A percentile compares a stretch with the other conserved stretches of the same genome.
Evolutionary conservation across 2,888 invertebrate species (phyloP).

Genomic region (Meandrusa payeni): DNA sequence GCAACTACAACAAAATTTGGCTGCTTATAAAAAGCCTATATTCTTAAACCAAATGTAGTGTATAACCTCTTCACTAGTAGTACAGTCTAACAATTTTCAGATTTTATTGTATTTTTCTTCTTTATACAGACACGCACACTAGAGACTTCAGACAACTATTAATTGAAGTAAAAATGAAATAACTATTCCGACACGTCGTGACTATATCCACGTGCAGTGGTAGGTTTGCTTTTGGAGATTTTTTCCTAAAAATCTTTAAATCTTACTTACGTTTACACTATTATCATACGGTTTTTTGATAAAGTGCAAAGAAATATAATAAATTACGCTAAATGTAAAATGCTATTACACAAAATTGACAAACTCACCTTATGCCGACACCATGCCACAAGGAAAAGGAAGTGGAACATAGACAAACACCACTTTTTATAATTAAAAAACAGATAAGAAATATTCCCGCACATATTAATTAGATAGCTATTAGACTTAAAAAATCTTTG

Average conservation of each 20-base stretch:
- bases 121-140: too few species aligned
- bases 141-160: too few species aligned
- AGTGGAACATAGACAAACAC: constrained; percentile 28
- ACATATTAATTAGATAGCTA: too few species aligned
- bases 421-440: constrained; percentile 1
- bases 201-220: constrained; percentile 26
- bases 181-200: constrained; percentile 20
- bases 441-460: constrained; percentile 8
- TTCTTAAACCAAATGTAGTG: constrained; percentile 25
- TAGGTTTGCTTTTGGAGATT: background rate
- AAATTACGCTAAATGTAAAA: constrained; percentile 36
- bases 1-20: constrained; percentile 77
- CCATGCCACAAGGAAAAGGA: constrained; percentile 78
- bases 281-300: constrained; percentile 1
- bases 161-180: too few species aligned
- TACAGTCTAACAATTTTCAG: constrained; percentile 25
- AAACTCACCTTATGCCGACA: constrained; percentile 76
- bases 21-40: constrained; percentile 44
- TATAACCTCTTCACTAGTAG: constrained; percentile 44
- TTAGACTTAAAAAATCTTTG: too few species aligned
- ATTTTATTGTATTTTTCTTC: too few species aligned
- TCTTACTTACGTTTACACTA: constrained; percentile 14
- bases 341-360: constrained; percentile 43
- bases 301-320: background rate
- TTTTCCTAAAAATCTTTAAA: background rate